These are phyloP conservation scores for Keiferia lycopersicella DNA, from an alignment of 2,888 invertebrate species.

Conservation along the genomic window DNA sequence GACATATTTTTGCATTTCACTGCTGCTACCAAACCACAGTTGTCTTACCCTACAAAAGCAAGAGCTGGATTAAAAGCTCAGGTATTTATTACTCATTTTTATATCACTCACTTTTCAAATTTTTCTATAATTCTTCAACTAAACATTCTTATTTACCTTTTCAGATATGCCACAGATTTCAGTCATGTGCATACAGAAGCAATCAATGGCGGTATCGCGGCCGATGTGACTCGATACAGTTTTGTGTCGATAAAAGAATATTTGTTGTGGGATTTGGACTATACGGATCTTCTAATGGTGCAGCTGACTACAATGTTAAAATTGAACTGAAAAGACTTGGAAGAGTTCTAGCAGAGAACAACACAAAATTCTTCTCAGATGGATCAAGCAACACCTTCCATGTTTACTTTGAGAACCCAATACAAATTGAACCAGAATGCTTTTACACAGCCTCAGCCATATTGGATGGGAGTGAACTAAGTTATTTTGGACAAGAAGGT, in stretches of 20 bases:
- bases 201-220: slow-evolving; percentile 99
- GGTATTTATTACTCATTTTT: slow-evolving; percentile 62
- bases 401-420: slow-evolving; percentile 89
- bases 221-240: slow-evolving; percentile 97
- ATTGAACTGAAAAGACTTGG: slow-evolving; percentile 96
- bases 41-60: slow-evolving; percentile 91
- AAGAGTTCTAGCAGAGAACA: slow-evolving; percentile 93
- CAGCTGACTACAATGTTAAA: slow-evolving; percentile 96
- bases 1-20: slow-evolving; percentile 98
- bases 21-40: slow-evolving; percentile 90
- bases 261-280: slow-evolving; percentile 98
- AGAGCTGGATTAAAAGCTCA: slow-evolving; percentile 94
- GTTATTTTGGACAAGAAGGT: slow-evolving; percentile 98
- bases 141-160: slow-evolving; percentile 34
- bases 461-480: slow-evolving; percentile 95
- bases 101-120: neutral
- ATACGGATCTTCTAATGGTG: slow-evolving; percentile 97
- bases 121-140: neutral
- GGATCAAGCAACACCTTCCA: slow-evolving; percentile 98
- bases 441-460: slow-evolving; percentile 98
- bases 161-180: slow-evolving; percentile 96
- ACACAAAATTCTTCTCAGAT: slow-evolving; percentile 97
- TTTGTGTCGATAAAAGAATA: slow-evolving; percentile 96
- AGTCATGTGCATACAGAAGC: slow-evolving; percentile 97
- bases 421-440: slow-evolving; percentile 95